A percentile compares a stretch with the other conserved stretches of the same genome.
Evolutionary conservation across 2,113 vertebrate species (phyloP).

Genomic region (Antennarius striatus): DNA sequence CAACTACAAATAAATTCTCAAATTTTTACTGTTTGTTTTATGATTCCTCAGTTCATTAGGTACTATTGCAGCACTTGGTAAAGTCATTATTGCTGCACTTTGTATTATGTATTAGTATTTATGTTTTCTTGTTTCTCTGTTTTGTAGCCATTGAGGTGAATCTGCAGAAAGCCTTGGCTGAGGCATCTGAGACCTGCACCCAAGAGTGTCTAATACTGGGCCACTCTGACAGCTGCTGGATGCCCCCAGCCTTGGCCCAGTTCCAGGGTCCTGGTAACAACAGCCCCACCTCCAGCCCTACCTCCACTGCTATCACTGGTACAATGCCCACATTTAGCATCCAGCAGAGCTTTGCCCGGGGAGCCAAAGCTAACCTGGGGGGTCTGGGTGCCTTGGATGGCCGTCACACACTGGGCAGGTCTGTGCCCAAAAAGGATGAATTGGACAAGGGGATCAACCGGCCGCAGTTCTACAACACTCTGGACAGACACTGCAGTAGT

Average conservation of each 20-base stretch:
- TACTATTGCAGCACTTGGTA: not conserved
- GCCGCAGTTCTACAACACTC: slow-evolving; percentile 90
- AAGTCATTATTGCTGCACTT: slow-evolving; percentile 29
- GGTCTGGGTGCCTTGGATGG: slow-evolving; percentile 80
- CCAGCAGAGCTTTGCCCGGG: slow-evolving; percentile 85
- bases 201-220: slow-evolving; percentile 97
- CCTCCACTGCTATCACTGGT: slow-evolving; percentile 70
- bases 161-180: slow-evolving; percentile 91
- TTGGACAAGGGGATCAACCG: slow-evolving; percentile 82
- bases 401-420: slow-evolving; percentile 85
- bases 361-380: slow-evolving; percentile 75
- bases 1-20: slow-evolving; percentile 62
- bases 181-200: slow-evolving; percentile 95
- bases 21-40: slow-evolving; percentile 60
- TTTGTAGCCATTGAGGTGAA: slow-evolving; percentile 91
- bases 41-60: slow-evolving; percentile 43
- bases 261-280: slow-evolving; percentile 75
- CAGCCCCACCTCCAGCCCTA: slow-evolving; percentile 71
- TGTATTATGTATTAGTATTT: slow-evolving; percentile 29
- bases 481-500: slow-evolving; percentile 86
- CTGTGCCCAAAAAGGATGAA: slow-evolving; percentile 89
- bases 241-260: slow-evolving; percentile 89
- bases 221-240: slow-evolving; percentile 98
- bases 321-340: slow-evolving; percentile 84
- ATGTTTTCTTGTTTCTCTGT: slow-evolving; percentile 21